Evolutionary conservation across 2,888 invertebrate species (phyloP), one percentile per base, ranked within the genome.

Genomic region (Euphydryas editha): DNA sequence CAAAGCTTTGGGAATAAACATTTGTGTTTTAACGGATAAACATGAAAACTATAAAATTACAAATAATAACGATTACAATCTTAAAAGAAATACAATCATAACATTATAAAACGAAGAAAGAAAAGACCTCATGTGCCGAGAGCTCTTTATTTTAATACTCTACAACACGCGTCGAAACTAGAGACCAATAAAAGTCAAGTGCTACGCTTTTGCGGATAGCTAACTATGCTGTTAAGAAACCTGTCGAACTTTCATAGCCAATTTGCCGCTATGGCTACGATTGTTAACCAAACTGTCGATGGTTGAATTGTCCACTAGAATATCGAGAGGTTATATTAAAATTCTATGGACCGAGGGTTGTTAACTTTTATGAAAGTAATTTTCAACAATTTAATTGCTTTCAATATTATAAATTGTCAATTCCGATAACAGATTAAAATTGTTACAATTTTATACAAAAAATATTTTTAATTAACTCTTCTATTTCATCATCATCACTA

Each of bases 201-300:
- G 67, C 69, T 71, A 72, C 72, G 73, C 75, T 74, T 70, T 72
- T 70, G 65, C 71, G 70, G 74, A 78, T 72, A 75, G 73, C 72
- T 72, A 77, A 77, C 70, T 73, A 72, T 72, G 69, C 69, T 70
- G 74, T 76, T 74, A 75, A 71, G 71, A 65, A 73, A 70, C 68
- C 68, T 71, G 71, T 72, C 72, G 71, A 74, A 72, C 71, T 71
- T 72, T 70, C 71, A 74, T 73, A 63, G 71, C 68, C 67, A 62
- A 62, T 65, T 64, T 64, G 64, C 58, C 51, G 44, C 44, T 30
- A 51, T 54, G 30, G 59, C 49, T 58, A 58, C 58, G 36, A 59
- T 64, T 58, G 64, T 64, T 59, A 20, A 68, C 62, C 65, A 59
- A 62, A 65, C n/a, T 24, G 49, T 51, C 24, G 49, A 62, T 42